Conservation (phyloP, 2,888 invertebrate genomes). For the Agriotes lineatus region DNA sequence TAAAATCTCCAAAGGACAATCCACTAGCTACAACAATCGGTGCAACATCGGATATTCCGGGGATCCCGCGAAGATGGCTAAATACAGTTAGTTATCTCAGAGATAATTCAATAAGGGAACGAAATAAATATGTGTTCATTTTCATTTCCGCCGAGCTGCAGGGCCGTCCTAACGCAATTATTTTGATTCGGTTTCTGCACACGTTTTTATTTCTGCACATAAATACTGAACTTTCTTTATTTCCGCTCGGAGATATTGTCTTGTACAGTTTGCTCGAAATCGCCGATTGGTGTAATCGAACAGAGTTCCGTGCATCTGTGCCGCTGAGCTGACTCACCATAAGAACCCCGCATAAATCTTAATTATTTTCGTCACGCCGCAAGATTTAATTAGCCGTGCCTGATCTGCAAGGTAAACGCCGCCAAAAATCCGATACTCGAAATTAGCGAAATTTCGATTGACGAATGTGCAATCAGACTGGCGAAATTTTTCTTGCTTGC, state of each 20-base stretch:
- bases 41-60: not conserved
- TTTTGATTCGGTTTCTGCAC: not conserved
- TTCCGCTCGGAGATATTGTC: not conserved
- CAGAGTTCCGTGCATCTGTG: not conserved
- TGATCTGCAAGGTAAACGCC: too few species aligned
- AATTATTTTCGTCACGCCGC: too few species aligned
- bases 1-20: too few species aligned
- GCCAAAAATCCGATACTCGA: too few species aligned
- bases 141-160: constrained; percentile 3
- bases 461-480: not conserved
- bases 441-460: too few species aligned
- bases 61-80: not conserved
- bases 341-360: too few species aligned
- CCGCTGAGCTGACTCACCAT: too few species aligned
- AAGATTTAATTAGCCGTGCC: too few species aligned
- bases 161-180: constrained; percentile 6
- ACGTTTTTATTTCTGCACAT: constrained; percentile 8
- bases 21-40: too few species aligned
- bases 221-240: constrained; percentile 11
- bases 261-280: constrained; percentile 8
- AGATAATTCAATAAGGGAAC: constrained; percentile 1
- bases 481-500: not conserved
- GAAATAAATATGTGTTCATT: not conserved
- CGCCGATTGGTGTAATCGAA: too few species aligned
- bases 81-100: not conserved